phyloP scores from a whole-genome alignment of 92 coral and sea anemone genomes.

The Ricordea florida region DNA sequence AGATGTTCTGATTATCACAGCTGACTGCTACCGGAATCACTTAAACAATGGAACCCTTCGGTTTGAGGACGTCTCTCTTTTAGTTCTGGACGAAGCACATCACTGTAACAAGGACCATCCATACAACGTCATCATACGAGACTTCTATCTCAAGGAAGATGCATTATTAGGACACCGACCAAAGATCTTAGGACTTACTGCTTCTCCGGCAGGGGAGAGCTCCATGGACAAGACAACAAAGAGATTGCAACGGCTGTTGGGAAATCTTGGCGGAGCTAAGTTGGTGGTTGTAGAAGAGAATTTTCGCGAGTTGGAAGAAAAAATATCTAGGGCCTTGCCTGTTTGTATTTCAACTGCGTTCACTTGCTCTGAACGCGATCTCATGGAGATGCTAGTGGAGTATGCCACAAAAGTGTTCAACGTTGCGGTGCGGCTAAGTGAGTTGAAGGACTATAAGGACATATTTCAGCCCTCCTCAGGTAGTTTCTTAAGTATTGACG shows the following conservation, averaged over 20 bases:
- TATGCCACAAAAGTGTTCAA: slow-evolving; percentile 88
- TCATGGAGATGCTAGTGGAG: slow-evolving; percentile 57
- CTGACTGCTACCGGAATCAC: slow-evolving; percentile 89
- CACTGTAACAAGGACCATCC: slow-evolving; percentile 94
- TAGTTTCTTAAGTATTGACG: slow-evolving; percentile 69
- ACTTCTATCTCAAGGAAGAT: slow-evolving; percentile 76
- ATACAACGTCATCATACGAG: slow-evolving; percentile 86
- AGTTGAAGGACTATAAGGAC: slow-evolving; percentile 92
- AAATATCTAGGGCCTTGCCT: slow-evolving; percentile 64
- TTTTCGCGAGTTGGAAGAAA: slow-evolving; percentile 62
- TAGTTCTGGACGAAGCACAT: slow-evolving; percentile 88
- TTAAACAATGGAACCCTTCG: slow-evolving; percentile 89
- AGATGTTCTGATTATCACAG: slow-evolving; percentile 83
- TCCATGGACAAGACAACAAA: slow-evolving; percentile 81
- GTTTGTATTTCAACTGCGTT: slow-evolving; percentile 64
- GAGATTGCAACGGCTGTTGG: slow-evolving; percentile 68
- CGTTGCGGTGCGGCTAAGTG: slow-evolving; percentile 82
- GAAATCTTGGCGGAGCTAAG: slow-evolving; percentile 77
- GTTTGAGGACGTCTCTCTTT: slow-evolving; percentile 80
- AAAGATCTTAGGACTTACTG: slow-evolving; percentile 83
- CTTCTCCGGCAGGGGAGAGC: slow-evolving; percentile 88
- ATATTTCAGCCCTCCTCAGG: slow-evolving; percentile 89
- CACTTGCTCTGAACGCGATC: slow-evolving; percentile 56
- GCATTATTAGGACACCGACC: slow-evolving; percentile 61
- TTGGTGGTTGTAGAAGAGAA: slow-evolving; percentile 65